phyloP scores from a whole-genome alignment of 2,113 vertebrate genomes.

The Ivindomyrus marchei region DNA sequence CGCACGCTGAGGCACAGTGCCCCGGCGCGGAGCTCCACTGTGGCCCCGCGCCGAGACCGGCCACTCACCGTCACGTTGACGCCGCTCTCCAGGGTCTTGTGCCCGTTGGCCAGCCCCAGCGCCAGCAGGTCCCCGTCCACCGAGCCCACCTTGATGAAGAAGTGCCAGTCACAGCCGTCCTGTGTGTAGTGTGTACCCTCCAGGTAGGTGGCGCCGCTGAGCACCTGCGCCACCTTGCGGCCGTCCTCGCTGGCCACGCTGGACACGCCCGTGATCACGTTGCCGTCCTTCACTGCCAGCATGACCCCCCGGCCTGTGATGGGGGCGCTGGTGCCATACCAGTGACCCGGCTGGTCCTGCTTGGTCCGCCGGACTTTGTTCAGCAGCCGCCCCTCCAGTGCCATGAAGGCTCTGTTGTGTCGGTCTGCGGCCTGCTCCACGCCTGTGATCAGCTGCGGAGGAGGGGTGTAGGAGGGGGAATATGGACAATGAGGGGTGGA shows the following conservation, averaged over 20 bases:
- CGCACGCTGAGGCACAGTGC: conserved; percentile 74
- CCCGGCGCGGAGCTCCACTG: conserved; percentile 70
- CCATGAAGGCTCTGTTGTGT: conserved; percentile 81
- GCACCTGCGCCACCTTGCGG: conserved; percentile 73
- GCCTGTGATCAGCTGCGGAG: conserved; percentile 70
- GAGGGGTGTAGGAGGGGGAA: not conserved
- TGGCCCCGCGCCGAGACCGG: conserved; percentile 74
- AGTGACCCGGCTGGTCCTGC: conserved; percentile 75
- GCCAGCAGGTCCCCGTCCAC: conserved; percentile 73
- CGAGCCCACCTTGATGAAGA: conserved; percentile 76
- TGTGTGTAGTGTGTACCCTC: conserved; percentile 81
- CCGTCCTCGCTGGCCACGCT: conserved; percentile 74
- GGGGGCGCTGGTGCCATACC: conserved; percentile 74
- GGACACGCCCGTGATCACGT: conserved; percentile 66
- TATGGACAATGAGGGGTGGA: not conserved
- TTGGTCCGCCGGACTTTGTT: conserved; percentile 64
- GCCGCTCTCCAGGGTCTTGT: conserved; percentile 72
- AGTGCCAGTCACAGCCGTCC: conserved; percentile 77
- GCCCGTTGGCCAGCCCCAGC: conserved; percentile 70
- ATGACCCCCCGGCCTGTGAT: conserved; percentile 80
- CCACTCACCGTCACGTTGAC: conserved; percentile 78
- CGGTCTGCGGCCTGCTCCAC: conserved; percentile 78
- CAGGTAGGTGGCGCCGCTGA: conserved; percentile 75
- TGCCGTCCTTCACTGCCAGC: conserved; percentile 77
- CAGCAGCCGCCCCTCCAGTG: conserved; percentile 76